Conservation (phyloP, 2,888 invertebrate species). For the Stegophylla sp. region DNA sequence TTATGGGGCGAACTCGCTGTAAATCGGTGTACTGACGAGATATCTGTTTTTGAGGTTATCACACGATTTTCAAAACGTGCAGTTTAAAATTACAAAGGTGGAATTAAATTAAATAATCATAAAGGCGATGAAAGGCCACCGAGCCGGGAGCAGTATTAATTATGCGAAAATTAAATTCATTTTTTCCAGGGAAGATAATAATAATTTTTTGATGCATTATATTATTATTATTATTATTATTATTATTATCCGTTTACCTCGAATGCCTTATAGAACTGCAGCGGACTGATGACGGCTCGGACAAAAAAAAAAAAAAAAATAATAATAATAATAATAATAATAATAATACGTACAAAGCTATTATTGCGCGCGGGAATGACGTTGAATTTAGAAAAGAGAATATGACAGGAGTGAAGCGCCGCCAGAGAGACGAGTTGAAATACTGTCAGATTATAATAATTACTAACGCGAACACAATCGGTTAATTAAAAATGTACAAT, state of each 20-base stretch:
- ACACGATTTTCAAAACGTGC: too few relatives aligned
- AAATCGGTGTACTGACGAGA: too few relatives aligned
- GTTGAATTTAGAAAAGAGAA: neutral
- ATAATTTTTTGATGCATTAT: neutral
- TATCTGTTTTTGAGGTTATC: too few relatives aligned
- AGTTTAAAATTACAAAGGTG: neutral
- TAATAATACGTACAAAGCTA: neutral
- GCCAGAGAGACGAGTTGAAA: neutral
- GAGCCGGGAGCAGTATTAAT: neutral
- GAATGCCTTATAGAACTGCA: neutral
- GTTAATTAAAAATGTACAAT: slow-evolving; percentile 48
- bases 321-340: neutral
- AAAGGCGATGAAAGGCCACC: neutral
- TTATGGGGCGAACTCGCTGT: too few relatives aligned
- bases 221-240: neutral
- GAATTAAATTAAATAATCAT: neutral
- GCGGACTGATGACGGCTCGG: neutral
- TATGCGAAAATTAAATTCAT: neutral
- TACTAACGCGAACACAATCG: slow-evolving; percentile 33
- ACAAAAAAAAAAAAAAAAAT: neutral
- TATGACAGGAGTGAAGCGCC: slow-evolving; percentile 18
- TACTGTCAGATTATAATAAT: slow-evolving; percentile 40
- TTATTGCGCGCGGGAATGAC: slow-evolving; percentile 4
- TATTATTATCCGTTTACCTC: neutral
- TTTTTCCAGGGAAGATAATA: neutral